Evolutionary conservation across 1,140 invertebrate species (phyloP), one percentile per base, ranked within the genome.

Genomic region (Stegodyphus mimosarum): DNA sequence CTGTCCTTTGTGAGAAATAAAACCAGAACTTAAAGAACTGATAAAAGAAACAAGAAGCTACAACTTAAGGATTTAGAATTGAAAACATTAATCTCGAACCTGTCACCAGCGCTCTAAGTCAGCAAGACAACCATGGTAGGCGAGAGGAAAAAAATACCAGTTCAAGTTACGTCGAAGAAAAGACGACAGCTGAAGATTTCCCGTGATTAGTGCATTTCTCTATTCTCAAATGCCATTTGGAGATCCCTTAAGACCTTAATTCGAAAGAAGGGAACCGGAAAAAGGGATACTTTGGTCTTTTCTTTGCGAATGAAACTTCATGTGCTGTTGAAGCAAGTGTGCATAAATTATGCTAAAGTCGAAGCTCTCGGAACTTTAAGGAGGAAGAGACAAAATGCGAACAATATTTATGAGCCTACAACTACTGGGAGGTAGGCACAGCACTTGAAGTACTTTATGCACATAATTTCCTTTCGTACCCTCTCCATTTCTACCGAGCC

Each of bases 331-430:
- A 76, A 70, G 67, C 69, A 70, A 84, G 53, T 49, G 52, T 49
- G 73, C 81, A 84, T 84, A 84, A 76, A 84, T 75, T 84, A 84
- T 84, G 81, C 73, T 84, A 84, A 84, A 84, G 50, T 51, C 15
- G 18, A 84, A 84, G 50, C 52, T 70, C 66, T 70, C 51, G 50
- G 33, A 67, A 18, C 7, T 6, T 76, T 69, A 11, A 48, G 15
- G 11, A 49, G 50, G 10, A 69, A 84, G 76, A 50, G 72, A 84
- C 81, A 74, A 84, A 76, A 84, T 52, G 55, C 13, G 81, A 76
- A 75, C 60, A 69, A 70, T 75, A 75, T 84, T 84, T 84, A 84
- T 75, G 81, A 76, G 70, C 53, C 72, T 67, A 66, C 64, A 66
- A 66, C 51, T 18, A 70, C 11, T 74, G 60, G 53, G 80, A 60